Evolutionary conservation across 2,797 vertebrate species (phyloP), one percentile per base, ranked within the genome.

Genomic region (Rachycentron canadum): DNA sequence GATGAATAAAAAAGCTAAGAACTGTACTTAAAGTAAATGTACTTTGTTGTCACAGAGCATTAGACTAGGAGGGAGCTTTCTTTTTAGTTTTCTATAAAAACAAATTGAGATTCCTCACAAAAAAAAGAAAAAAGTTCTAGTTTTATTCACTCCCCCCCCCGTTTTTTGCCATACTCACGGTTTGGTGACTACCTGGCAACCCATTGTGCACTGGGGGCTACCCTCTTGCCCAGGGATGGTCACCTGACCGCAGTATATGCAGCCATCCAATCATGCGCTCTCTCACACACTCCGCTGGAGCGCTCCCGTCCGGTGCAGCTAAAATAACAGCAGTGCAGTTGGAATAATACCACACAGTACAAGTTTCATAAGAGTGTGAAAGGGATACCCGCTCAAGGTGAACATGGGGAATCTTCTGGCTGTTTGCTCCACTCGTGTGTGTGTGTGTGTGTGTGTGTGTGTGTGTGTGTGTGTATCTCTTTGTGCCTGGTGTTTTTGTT

Each of bases 291-390:
- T 88, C 73, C 25, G 82, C 83, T 80, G 89, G 74, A 90, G 88
- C 26, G 61, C 82, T 89, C 53, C 82, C 71, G 79, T 83, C 73
- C 61, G 7, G 60, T 79, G 72, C 78, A 83, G 84, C 86, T 91
- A 87, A 88, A 90, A 87, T 76, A 91, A 92, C 80, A 92, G 63
- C 41, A 23, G 72, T 77, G 72, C 73, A 85, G 78, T 91, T 84
- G 76, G 75, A 91, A 89, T 88, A 87, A 82, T 85, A 88, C 75
- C 53, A 28, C 62, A 55, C 41, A 73, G 81, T 69, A 78, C 77
- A 81, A 71, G 79, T 91, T 89, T 81, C 66, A 83, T 80, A 79
- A 83, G 69, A 69, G 77, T 78, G 57, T 60, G 75, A 79, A 73
- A 69, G 69, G 78, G 78, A 76, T 38, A 69, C n/a, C 38, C 19